A percentile compares a stretch with the other conserved stretches of the same genome.
These are phyloP conservation scores for Chanos chanos DNA, from an alignment of 2,797 vertebrate genomes.

Conservation along the genomic window DNA sequence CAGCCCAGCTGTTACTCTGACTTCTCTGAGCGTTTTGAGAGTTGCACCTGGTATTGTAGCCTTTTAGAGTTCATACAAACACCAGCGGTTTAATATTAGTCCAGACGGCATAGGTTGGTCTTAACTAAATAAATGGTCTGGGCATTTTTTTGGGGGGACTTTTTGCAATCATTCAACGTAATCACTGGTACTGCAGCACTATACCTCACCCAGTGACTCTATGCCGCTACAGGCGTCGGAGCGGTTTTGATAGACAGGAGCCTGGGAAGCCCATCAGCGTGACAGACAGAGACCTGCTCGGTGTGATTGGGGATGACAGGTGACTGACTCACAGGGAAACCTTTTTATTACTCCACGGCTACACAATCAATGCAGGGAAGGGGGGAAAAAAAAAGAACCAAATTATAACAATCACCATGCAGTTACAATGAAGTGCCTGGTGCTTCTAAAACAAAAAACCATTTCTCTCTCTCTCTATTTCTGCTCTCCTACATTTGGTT, in stretches of 20 bases:
- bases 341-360: slow-evolving; percentile 74
- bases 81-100: too few species aligned
- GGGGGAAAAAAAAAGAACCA: slow-evolving; percentile 54
- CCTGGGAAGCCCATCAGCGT: slow-evolving; percentile 52
- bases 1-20: too few species aligned
- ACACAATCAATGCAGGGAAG: slow-evolving; percentile 62
- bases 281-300: slow-evolving; percentile 60
- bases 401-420: slow-evolving; percentile 70
- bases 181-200: background rate
- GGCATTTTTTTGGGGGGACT: too few species aligned
- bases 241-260: slow-evolving; percentile 49
- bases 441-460: slow-evolving; percentile 52
- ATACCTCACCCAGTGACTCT: background rate
- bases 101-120: too few species aligned
- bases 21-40: too few species aligned
- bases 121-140: too few species aligned
- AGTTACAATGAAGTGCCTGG: slow-evolving; percentile 61
- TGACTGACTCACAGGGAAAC: slow-evolving; percentile 72
- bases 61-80: too few species aligned
- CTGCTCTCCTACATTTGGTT: slow-evolving; percentile 8
- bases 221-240: background rate
- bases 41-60: too few species aligned
- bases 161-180: background rate
- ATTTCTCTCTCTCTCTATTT: slow-evolving; percentile 9
- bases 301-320: slow-evolving; percentile 65